Base-by-base conservation (phyloP, 1,140 invertebrate genomes). In the Pantala flavescens region DNA sequence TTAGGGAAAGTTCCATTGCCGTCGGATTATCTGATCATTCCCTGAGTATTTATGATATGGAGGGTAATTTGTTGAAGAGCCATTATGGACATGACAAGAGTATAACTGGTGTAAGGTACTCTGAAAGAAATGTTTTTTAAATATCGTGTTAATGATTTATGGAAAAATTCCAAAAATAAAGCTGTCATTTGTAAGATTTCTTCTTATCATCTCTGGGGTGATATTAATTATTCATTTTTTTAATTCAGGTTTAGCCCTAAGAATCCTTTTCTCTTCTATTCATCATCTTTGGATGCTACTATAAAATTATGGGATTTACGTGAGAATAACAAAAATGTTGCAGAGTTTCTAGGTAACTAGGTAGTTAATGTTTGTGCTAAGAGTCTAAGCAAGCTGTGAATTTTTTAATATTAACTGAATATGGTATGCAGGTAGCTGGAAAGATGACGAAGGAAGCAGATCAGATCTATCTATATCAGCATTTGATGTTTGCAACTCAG, bases 401-500 rank as follows among this genome's bases (percentile, higher is more conserved):
- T 71, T 70, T 36, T 78, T 78, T 71, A 73, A 76, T 77, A 81
- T 78, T 73, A 12, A 73, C 71, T 7, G n/a, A 63, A 55, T 77
- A 76, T 73, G 63, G 76, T 70, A 78, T 73, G 28, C 74, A 87
- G 85, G 86, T 80, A 81, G 81, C 24, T 81, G 82, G 21, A 82
- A 85, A 63, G 75, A 23, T 12, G 79, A 83, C 63, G 78, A 82
- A 7, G 83, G 82, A 76, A 77, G 81, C 5, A 88, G 88, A 81
- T 83, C 86, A 43, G 16, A 21, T 3, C 49, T 19, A 5, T 3
- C 16, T 3, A 82, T 93, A 42, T 85, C 86, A 19, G 88, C 88
- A 79, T 92, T 95, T 83, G 94, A 95, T 80, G 81, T 94, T 0
- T 92, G 90, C 71, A 86, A 86, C 36, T 88, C 90, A 77, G 90